Evolutionary conservation across 2,888 invertebrate genomes (phyloP).

Genomic region (Heteromyza rotundicornis): DNA sequence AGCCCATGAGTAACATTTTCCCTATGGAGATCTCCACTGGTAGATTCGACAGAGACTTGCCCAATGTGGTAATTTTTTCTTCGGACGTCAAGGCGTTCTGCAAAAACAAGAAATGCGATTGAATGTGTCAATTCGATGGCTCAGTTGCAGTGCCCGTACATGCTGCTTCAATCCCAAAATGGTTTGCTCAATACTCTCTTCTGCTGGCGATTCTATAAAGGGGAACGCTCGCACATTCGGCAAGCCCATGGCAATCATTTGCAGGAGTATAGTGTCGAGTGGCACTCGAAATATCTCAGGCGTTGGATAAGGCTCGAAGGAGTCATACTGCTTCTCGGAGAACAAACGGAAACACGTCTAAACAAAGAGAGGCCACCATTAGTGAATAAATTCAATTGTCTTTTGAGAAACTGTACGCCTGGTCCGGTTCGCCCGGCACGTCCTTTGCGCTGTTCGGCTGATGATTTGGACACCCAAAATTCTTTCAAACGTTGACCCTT

Average conservation of each 20-base stretch:
- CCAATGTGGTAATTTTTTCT: constrained; percentile 85
- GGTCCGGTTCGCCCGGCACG: constrained; percentile 95
- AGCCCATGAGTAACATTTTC: constrained; percentile 93
- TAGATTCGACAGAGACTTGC: constrained; percentile 82
- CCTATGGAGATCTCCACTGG: constrained; percentile 96
- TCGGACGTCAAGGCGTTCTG: constrained; percentile 81
- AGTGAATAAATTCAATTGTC: not conserved
- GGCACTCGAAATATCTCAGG: constrained; percentile 96
- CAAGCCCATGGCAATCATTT: constrained; percentile 94
- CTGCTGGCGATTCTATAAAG: constrained; percentile 91
- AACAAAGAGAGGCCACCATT: not conserved
- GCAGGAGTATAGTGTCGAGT: constrained; percentile 85
- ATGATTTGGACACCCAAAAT: constrained; percentile 96
- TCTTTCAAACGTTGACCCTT: constrained; percentile 92
- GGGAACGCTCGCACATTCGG: constrained; percentile 91
- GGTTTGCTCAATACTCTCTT: constrained; percentile 84
- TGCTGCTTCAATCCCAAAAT: constrained; percentile 86
- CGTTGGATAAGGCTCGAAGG: constrained; percentile 83
- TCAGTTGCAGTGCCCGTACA: constrained; percentile 56
- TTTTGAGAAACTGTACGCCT: constrained; percentile 66
- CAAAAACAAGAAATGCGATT: not conserved
- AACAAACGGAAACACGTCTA: constrained; percentile 85
- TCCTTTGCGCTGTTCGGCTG: constrained; percentile 96
- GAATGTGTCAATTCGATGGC: not conserved
- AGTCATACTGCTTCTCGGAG: constrained; percentile 80